phyloP scores from a whole-genome alignment of 2,113 vertebrate genomes.

The Corydoras maculifer region DNA sequence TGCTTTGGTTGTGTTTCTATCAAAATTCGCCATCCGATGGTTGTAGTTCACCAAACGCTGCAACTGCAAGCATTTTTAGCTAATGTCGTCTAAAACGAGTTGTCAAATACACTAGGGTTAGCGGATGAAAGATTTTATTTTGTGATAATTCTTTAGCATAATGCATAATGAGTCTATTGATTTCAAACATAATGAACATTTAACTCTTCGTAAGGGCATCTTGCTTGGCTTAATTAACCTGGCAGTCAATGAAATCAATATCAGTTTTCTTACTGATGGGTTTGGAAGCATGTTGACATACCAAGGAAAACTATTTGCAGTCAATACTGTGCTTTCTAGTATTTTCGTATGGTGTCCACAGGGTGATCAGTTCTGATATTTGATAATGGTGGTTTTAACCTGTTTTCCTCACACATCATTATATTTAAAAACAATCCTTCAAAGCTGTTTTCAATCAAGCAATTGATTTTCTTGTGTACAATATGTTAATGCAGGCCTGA shows the following conservation, averaged over 20 bases:
- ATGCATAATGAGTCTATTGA: slow-evolving; percentile 66
- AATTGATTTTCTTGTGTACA: slow-evolving; percentile 86
- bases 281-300: not conserved
- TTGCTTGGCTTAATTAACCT: slow-evolving; percentile 74
- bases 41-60: no score
- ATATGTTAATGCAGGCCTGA: slow-evolving; percentile 88
- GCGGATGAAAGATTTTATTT: no score
- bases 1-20: no score
- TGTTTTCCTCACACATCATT: slow-evolving; percentile 23
- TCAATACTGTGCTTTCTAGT: not conserved
- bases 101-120: no score
- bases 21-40: no score
- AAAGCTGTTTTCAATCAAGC: slow-evolving; percentile 92
- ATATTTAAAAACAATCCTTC: slow-evolving; percentile 74
- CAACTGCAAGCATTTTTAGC: no score
- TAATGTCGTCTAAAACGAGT: no score
- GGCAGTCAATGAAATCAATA: slow-evolving; percentile 74
- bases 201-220: slow-evolving; percentile 76
- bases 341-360: not conserved
- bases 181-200: slow-evolving; percentile 75
- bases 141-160: not conserved
- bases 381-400: not conserved
- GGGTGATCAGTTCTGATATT: not conserved
- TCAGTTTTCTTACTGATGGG: slow-evolving; percentile 5
- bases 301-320: not conserved